Evolutionary conservation across 1,140 invertebrate species (phyloP), one percentile per base, ranked within the genome.

Genomic region (Nixonia krombeini): DNA sequence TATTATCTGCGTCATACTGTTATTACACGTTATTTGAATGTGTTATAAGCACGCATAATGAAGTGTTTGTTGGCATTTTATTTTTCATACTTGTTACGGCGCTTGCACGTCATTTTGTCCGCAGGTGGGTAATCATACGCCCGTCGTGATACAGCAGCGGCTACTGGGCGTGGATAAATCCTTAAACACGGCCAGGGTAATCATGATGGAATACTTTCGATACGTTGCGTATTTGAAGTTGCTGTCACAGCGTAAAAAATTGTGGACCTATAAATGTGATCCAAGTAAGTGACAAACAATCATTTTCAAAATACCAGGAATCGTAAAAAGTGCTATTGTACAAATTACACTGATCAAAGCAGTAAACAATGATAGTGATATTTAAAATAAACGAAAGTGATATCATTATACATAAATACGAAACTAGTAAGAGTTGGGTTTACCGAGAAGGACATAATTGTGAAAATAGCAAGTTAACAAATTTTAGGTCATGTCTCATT

Each of bases 151-250:
- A n/a, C 73, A 68, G 69, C 59, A 73, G 73, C 75, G 69, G 80
- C 81, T 83, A 84, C 82, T 78, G 80, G 79, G 78, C 79, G 77
- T 83, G 78, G 79, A 83, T 82, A n/a, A n/a, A n/a, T n/a, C n/a
- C n/a, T n/a, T n/a, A n/a, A n/a, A n/a, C n/a, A n/a, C n/a, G n/a
- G n/a, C n/a, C n/a, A n/a, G n/a, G n/a, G n/a, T n/a, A 82, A 82
- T 70, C 69, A 71, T 77, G 74, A 74, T 74, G 69, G 70, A 76
- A 71, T 75, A 70, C 75, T 72, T 75, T n/a, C n/a, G n/a, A n/a
- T n/a, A n/a, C n/a, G n/a, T n/a, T n/a, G n/a, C n/a, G n/a, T n/a
- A n/a, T n/a, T n/a, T n/a, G n/a, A n/a, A n/a, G n/a, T n/a, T n/a
- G n/a, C n/a, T n/a, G n/a, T n/a, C n/a, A n/a, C n/a, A n/a, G n/a